These are phyloP conservation scores for Clanis bilineata DNA, from an alignment of 2,888 invertebrate species.

Conservation along the genomic window DNA sequence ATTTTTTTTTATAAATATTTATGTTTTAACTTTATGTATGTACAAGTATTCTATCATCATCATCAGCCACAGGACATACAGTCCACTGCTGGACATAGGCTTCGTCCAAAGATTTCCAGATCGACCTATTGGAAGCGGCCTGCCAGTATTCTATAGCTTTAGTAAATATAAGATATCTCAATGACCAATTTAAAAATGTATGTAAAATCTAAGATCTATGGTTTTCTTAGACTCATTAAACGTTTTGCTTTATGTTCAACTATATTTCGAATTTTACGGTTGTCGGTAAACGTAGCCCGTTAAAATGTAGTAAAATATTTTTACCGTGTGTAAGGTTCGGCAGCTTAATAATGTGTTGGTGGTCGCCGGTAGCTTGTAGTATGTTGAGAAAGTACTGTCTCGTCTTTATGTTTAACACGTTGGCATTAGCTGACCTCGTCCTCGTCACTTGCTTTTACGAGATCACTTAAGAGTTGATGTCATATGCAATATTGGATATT, in stretches of 20 bases:
- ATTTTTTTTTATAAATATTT: no score
- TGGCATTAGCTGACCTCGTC: slow-evolving; percentile 20
- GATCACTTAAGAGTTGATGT: background rate
- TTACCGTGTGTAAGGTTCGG: slow-evolving; percentile 41
- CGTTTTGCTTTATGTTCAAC: background rate
- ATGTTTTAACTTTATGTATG: no score
- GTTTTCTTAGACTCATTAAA: background rate
- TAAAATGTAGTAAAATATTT: slow-evolving; percentile 19
- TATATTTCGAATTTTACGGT: slow-evolving; percentile 18
- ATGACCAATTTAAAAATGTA: no score
- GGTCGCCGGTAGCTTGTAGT: slow-evolving; percentile 29
- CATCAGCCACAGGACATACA: no score
- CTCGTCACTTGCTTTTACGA: slow-evolving; percentile 22
- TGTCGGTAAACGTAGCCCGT: slow-evolving; percentile 22
- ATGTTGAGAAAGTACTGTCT: slow-evolving; percentile 40
- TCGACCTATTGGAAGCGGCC: no score
- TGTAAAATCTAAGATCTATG: no score
- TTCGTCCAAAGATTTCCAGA: no score
- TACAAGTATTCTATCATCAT: no score
- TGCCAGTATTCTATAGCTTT: no score
- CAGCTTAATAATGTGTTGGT: slow-evolving; percentile 31
- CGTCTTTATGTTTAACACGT: slow-evolving; percentile 31
- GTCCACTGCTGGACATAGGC: no score
- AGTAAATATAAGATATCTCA: no score
- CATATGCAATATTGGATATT: background rate